phyloP scores from a whole-genome alignment of 35 echinoderm and acorn worm species.

The Lytechinus variegatus region DNA sequence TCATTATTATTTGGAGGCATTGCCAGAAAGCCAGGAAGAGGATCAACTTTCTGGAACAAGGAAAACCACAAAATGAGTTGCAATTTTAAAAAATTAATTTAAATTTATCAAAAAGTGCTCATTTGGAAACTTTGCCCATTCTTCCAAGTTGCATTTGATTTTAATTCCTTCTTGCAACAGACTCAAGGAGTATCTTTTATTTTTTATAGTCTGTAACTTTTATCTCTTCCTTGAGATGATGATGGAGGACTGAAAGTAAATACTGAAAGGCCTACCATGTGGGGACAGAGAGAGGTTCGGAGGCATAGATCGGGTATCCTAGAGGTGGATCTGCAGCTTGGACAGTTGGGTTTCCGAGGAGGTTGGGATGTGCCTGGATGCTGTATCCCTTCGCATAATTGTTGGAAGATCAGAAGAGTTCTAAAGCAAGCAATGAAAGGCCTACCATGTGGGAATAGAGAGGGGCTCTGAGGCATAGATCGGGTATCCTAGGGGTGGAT shows the following conservation, averaged over 20 bases:
- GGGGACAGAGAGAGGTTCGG: constrained; percentile 76
- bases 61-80: no score
- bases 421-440: background rate
- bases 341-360: constrained; percentile 86
- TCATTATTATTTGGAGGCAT: no score
- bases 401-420: background rate
- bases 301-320: constrained; percentile 87
- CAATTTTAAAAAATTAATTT: no score
- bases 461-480: constrained; percentile 92
- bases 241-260: no score
- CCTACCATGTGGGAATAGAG: constrained; percentile 65
- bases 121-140: no score
- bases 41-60: no score
- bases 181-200: no score
- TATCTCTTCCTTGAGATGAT: background rate
- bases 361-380: constrained; percentile 85
- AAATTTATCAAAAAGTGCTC: no score
- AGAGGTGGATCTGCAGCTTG: constrained; percentile 75
- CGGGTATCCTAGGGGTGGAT: constrained; percentile 94
- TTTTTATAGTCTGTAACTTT: no score
- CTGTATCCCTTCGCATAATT: constrained; percentile 94
- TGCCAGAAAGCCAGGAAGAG: no score
- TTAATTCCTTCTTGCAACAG: no score
- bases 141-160: no score
- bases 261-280: constrained; percentile 23